Conservation (phyloP, 2,797 vertebrate genomes). For the Siniperca scherzeri region DNA sequence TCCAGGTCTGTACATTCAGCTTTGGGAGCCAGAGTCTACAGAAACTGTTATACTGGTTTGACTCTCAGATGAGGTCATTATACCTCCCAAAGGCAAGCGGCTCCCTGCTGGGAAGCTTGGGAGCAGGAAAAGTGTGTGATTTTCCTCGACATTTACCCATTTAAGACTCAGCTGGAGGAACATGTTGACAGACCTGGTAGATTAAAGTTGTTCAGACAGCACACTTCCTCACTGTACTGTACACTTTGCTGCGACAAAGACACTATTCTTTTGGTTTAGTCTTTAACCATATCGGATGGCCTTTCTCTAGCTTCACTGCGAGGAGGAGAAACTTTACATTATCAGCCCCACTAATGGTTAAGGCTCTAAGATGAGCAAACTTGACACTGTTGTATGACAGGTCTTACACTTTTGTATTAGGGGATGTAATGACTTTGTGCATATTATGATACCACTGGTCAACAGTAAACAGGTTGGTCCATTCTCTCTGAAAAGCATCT, state of each 20-base stretch:
- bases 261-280: not conserved
- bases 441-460: not conserved
- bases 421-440: not conserved
- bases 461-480: not conserved
- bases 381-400: not conserved
- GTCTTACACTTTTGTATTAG: not conserved
- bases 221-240: not conserved
- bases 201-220: not conserved
- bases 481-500: not conserved
- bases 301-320: not conserved
- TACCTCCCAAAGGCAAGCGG: not conserved
- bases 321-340: not conserved
- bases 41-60: not conserved
- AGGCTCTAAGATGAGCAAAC: not conserved
- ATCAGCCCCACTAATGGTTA: not conserved
- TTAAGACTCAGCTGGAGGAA: not conserved
- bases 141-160: conserved; percentile 20
- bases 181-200: not conserved
- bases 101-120: not conserved
- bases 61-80: conserved; percentile 2
- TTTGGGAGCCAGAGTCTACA: not conserved
- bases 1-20: not conserved
- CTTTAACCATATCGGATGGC: no score
- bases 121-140: not conserved
- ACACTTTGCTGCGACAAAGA: not conserved